A percentile compares a stretch with the other conserved stretches of the same genome.
phyloP scores from a whole-genome alignment of 2,888 invertebrate genomes.

The Rotaria socialis region DNA sequence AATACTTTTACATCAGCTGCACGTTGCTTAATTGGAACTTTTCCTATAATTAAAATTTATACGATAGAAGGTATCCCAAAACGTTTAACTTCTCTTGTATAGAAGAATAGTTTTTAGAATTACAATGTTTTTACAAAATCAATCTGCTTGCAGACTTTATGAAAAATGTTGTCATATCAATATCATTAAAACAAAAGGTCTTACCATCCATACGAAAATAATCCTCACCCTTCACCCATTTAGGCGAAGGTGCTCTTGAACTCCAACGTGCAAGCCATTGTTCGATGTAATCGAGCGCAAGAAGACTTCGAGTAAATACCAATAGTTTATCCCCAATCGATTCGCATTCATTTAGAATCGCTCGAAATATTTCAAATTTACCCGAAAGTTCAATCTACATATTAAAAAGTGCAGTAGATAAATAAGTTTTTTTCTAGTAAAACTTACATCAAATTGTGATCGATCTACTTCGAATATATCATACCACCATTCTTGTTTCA shows the following conservation, averaged over 20 bases:
- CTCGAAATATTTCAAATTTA: slow-evolving; percentile 77
- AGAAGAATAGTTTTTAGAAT: too few relatives aligned
- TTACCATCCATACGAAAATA: slow-evolving; percentile 76
- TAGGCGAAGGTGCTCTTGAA: slow-evolving; percentile 57
- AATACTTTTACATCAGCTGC: slow-evolving; percentile 80
- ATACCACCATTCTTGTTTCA: slow-evolving; percentile 23
- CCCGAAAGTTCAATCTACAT: slow-evolving; percentile 67
- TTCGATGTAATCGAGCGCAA: slow-evolving; percentile 75
- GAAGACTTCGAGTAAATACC: slow-evolving; percentile 90
- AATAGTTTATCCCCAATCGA: slow-evolving; percentile 90
- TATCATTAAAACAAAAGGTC: slow-evolving; percentile 62
- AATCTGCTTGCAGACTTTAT: too few relatives aligned
- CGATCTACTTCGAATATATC: not conserved
- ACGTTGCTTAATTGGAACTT: slow-evolving; percentile 69
- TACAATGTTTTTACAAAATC: too few relatives aligned
- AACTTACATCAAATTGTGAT: slow-evolving; percentile 71
- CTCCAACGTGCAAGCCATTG: slow-evolving; percentile 42
- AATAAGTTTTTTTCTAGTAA: too few relatives aligned
- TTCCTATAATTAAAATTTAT: not conserved
- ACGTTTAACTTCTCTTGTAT: too few relatives aligned
- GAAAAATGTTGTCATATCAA: too few relatives aligned
- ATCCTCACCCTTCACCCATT: slow-evolving; percentile 56
- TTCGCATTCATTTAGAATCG: slow-evolving; percentile 83
- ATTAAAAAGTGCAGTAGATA: rapidly evolving
- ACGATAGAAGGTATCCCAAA: too few relatives aligned